Base-by-base conservation (phyloP, 1,140 invertebrate genomes). In the Achatina immaculata region DNA sequence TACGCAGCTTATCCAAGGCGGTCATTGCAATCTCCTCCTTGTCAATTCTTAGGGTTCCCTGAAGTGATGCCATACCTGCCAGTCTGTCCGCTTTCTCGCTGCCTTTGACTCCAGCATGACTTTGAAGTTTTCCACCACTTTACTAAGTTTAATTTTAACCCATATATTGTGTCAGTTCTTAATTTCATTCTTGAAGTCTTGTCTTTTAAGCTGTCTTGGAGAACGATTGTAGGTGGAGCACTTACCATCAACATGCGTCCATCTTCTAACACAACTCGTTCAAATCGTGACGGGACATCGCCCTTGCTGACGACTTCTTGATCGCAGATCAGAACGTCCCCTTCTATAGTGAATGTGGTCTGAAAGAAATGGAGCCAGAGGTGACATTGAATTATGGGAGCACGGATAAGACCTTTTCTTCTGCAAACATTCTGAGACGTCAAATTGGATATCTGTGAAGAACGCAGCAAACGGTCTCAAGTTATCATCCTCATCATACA, bases 331-430 rank as follows among this genome's bases (percentile, higher is more conserved):
- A 90, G 69, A 71, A 86, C 85, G 1, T 85, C 85, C 16, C 82
- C 88, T 78, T 90, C 88, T 55, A 89, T 51, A 16, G 71, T 84
- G 48, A 89, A 86, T 0, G 84, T 85, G 28, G 86, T 86, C 89
- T 90, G 87, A 68, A 86, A 36, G n/a, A 55, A 28, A 76, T 21
- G 48, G 48, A 24, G 48, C 24, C 48, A 51, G 48, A 24, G 48
- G 48, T 11, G 24, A 24, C 48, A 24, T 24, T 24, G 48, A 11
- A 24, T 11, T 11, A 24, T 24, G 48, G 24, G 48, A 51, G 48
- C 11, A 24, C 11, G 48, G 24, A n/a, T n/a, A n/a, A n/a, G n/a
- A n/a, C n/a, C n/a, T n/a, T n/a, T 11, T 51, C 24, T 14, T 14
- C 48, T 51, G 48, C 48, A 51, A 51, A 51, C 11, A 21, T 24